Conservation (phyloP, 2,888 invertebrate species). For the Zhuqinia jingwanae region DNA sequence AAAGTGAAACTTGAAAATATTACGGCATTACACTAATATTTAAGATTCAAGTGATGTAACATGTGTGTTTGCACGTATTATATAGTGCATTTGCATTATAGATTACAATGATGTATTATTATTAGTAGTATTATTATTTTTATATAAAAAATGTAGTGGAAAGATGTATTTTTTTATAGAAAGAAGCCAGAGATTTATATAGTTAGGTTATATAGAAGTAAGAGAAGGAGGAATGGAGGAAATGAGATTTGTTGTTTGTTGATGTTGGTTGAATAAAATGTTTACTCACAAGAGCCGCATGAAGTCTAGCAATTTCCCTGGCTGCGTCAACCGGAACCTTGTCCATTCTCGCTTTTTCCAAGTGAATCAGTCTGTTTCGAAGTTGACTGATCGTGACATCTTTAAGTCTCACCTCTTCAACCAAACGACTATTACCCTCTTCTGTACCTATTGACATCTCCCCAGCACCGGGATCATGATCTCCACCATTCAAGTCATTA, state of each 20-base stretch:
- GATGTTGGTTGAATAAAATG: constrained; percentile 3
- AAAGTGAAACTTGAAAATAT: neutral
- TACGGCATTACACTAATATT: neutral
- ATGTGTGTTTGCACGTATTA: too few species aligned
- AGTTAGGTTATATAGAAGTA: neutral
- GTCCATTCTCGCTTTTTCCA: constrained; percentile 80
- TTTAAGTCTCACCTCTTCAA: constrained; percentile 78
- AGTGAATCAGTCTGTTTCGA: constrained; percentile 79
- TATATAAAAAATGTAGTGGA: neutral
- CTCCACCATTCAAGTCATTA: constrained; percentile 69
- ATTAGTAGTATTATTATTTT: neutral
- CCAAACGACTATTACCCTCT: constrained; percentile 74
- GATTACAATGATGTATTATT: too few species aligned
- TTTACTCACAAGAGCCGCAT: constrained; percentile 79
- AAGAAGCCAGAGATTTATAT: neutral
- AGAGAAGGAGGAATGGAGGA: neutral
- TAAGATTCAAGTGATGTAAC: neutral
- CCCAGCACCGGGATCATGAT: constrained; percentile 66
- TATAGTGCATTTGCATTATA: too few species aligned
- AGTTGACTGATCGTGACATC: constrained; percentile 80
- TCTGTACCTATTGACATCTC: constrained; percentile 76
- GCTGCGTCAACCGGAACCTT: constrained; percentile 79
- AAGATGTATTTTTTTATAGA: neutral
- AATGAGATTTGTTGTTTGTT: constrained; percentile 25
- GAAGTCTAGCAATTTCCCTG: constrained; percentile 79